Conservation (phyloP, 2,113 vertebrate genomes). For the Percopsis transmontana region DNA sequence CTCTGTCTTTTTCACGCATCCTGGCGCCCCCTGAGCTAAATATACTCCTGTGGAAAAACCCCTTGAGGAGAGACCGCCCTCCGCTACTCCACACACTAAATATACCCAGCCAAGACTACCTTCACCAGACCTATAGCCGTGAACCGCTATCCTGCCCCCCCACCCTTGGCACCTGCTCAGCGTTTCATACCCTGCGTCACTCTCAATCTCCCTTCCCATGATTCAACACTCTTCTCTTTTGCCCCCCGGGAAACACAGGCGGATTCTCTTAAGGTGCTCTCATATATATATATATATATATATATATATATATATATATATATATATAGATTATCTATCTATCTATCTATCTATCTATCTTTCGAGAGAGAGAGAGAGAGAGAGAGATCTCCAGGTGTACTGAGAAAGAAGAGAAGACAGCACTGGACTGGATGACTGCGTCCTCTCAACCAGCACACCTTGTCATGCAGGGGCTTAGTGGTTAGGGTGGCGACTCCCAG, state of each 20-base stretch:
- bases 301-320: too few species aligned
- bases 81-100: conserved; percentile 72
- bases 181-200: neutral
- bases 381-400: neutral
- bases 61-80: conserved; percentile 73
- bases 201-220: neutral
- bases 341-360: too few species aligned
- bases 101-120: conserved; percentile 71
- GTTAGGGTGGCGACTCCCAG: too few species aligned
- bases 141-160: conserved; percentile 1
- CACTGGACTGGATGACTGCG: neutral
- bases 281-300: too few species aligned
- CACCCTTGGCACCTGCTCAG: conserved; percentile 27
- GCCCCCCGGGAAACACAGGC: conserved; percentile 11
- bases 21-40: conserved; percentile 66
- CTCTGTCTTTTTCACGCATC: conserved; percentile 68
- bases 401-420: neutral
- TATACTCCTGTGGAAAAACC: conserved; percentile 79
- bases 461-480: too few species aligned
- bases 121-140: conserved; percentile 19
- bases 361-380: neutral
- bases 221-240: conserved; percentile 10
- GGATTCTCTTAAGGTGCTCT: conserved; percentile 38
- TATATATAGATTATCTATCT: too few species aligned
- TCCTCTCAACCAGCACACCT: too few species aligned